Evolutionary conservation across 2,113 vertebrate species (phyloP), one percentile per base, ranked within the genome.

Genomic region (Brachirus orientalis): DNA sequence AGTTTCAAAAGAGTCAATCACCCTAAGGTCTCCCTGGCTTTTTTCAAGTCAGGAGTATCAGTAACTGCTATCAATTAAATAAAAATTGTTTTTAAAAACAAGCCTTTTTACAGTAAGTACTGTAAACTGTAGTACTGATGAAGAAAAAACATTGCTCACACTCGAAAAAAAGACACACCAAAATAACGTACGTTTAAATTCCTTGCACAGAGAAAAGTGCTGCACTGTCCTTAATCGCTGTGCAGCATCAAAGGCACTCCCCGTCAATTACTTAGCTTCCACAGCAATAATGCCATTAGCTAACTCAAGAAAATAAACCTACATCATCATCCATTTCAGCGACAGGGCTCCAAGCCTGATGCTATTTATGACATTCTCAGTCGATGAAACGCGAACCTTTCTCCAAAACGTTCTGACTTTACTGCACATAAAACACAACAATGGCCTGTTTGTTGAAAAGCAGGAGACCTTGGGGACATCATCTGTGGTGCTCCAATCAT

Each of bases 191-290:
- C 14, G 50, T 61, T 65, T 64, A 36, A 69, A 75, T 63, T 68
- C 50, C 36, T 22, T 50, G 28, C 37, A 35, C 9, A 38, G 56
- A 62, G 10, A 41, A 16, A 50, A 48, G 18, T 37, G 47, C 33
- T 33, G 38, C 12, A 17, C 13, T 1, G 17, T 59, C 45, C 22
- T 36, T 69, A 64, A 36, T 65, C 35, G 33, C 44, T 18, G 41
- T 8, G 17, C 35, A 57, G 38, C 36, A 53, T 33, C 36, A 50
- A 36, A 73, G 61, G 55, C 51, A 28, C 36, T 46, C 66, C 35
- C 18, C 17, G 10, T 74, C 52, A 70, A 40, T 82, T 44, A 59
- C 56, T 69, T 66, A 17, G 44, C 40, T 44, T 20, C 55, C 60
- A 51, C 55, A 12, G 47, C 47, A 1, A 1, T 75, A 59, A 72